Conservation (phyloP, 2,797 vertebrate genomes). For the Neomorphus geoffroyi region DNA sequence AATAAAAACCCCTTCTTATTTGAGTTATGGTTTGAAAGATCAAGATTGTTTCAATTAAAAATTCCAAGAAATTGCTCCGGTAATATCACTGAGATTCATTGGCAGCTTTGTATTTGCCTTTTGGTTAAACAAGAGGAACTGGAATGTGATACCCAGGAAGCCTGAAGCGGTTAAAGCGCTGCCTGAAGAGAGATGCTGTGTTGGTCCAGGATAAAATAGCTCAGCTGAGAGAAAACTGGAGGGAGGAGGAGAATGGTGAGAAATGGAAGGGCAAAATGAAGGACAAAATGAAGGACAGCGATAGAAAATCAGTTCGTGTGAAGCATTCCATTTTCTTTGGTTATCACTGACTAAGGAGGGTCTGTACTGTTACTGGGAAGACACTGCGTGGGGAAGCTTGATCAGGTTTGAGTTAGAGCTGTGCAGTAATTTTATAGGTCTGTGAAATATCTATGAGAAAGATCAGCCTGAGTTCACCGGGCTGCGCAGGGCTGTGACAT, state of each 20-base stretch:
- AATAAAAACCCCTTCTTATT: no score
- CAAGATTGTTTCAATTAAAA: not conserved
- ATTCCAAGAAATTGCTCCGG: not conserved
- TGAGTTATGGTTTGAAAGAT: not conserved
- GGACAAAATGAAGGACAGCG: not conserved
- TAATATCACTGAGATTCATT: not conserved
- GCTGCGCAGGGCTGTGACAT: not conserved
- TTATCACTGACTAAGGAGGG: not conserved
- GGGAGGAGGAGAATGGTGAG: not conserved
- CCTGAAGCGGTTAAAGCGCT: not conserved
- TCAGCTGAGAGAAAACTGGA: not conserved
- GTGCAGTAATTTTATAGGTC: not conserved
- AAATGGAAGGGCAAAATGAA: not conserved
- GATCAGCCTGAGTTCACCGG: not conserved
- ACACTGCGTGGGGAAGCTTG: not conserved
- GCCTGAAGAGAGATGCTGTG: not conserved
- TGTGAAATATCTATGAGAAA: not conserved
- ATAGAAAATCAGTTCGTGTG: not conserved
- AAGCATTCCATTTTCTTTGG: not conserved
- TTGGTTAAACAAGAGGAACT: not conserved
- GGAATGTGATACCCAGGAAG: not conserved
- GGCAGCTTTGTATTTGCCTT: not conserved
- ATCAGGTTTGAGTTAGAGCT: not conserved
- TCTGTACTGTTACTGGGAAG: not conserved
- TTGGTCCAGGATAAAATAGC: not conserved